These are phyloP conservation scores for Philhelius pedissequus DNA, from an alignment of 2,888 invertebrate species.

Conservation along the genomic window DNA sequence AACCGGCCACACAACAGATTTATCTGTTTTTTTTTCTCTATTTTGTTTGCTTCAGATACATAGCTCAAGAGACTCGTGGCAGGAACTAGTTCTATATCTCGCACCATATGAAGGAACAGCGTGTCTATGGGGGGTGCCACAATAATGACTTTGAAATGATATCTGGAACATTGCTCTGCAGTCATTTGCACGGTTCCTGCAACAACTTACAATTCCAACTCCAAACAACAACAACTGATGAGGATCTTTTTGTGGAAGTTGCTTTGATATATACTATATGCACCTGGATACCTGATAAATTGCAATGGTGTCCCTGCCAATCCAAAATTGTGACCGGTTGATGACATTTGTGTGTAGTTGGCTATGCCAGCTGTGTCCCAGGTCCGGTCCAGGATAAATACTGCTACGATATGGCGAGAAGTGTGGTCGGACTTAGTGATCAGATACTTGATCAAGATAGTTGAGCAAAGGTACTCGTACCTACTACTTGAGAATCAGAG, in stretches of 20 bases:
- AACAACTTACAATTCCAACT: slow-evolving; percentile 3
- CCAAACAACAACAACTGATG: slow-evolving; percentile 15
- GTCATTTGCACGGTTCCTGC: slow-evolving; percentile 57
- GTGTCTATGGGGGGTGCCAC: slow-evolving; percentile 47
- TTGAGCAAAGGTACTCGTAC: neutral
- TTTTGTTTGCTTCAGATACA: neutral
- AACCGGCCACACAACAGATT: slow-evolving; percentile 44
- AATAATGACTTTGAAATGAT: slow-evolving; percentile 36
- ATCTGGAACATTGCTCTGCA: slow-evolving; percentile 33
- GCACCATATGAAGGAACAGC: neutral
- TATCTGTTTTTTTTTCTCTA: slow-evolving; percentile 15
- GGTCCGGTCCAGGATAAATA: slow-evolving; percentile 10
- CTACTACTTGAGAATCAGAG: neutral
- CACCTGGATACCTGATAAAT: slow-evolving; percentile 41
- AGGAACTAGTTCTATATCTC: slow-evolving; percentile 58
- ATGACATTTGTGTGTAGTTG: slow-evolving; percentile 48
- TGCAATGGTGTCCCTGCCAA: slow-evolving; percentile 60
- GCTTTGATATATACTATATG: neutral
- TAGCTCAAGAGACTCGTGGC: slow-evolving; percentile 30
- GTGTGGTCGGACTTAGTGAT: slow-evolving; percentile 38
- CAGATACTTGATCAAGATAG: slow-evolving; percentile 35
- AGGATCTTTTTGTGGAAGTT: slow-evolving; percentile 13
- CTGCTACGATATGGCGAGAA: neutral
- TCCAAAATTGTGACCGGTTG: slow-evolving; percentile 45
- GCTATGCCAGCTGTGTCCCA: slow-evolving; percentile 38